phyloP scores from a whole-genome alignment of 2,113 vertebrate genomes.

The Eclectus roratus region DNA sequence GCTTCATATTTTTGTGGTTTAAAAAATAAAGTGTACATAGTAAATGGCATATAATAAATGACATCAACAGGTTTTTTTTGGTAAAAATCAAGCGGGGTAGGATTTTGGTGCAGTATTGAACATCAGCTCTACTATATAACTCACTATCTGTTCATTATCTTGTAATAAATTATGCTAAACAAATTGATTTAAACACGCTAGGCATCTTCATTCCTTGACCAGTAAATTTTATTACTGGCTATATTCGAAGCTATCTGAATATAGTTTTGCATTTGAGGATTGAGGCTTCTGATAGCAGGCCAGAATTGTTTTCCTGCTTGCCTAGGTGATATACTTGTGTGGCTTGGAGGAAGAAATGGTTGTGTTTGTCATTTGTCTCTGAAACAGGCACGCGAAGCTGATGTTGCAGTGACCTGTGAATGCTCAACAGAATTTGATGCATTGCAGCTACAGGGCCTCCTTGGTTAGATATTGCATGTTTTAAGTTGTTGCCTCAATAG shows the following conservation, averaged over 20 bases:
- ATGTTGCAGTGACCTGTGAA: neutral
- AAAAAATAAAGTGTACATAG: neutral
- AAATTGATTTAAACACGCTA: neutral
- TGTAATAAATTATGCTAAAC: neutral
- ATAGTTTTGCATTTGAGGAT: neutral
- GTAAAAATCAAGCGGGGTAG: neutral
- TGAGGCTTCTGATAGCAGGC: neutral
- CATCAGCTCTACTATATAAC: neutral
- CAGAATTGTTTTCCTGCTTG: neutral
- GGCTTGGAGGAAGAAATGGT: neutral
- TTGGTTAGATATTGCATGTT: constrained; percentile 16
- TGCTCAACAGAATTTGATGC: constrained; percentile 27
- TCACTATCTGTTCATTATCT: neutral
- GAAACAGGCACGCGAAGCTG: neutral
- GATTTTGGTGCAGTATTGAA: neutral
- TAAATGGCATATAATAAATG: neutral
- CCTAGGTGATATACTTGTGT: neutral
- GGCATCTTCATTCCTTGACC: neutral
- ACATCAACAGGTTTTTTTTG: neutral
- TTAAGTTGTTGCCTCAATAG: neutral
- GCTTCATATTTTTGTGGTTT: neutral
- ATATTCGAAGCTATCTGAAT: neutral
- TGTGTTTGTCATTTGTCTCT: neutral
- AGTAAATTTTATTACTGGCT: neutral
- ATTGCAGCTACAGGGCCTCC: constrained; percentile 28